phyloP scores from a whole-genome alignment of 92 coral and sea anemone species.

The Parazoanthus swiftii region DNA sequence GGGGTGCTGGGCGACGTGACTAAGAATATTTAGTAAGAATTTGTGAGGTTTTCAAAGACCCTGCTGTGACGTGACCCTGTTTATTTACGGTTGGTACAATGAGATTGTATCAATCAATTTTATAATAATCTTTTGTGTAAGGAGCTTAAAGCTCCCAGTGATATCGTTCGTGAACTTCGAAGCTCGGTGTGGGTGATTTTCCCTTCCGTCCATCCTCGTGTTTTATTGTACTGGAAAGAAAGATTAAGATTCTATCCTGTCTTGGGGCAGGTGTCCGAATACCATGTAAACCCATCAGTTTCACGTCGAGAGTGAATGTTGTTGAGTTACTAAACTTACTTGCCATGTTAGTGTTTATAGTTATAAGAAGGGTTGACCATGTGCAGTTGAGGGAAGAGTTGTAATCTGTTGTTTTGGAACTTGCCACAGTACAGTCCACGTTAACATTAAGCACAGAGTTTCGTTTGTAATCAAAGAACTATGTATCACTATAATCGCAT shows the following conservation, averaged over 20 bases:
- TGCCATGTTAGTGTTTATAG: not conserved
- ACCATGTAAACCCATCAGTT: not conserved
- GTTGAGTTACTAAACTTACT: not conserved
- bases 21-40: too few relatives aligned
- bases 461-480: not conserved
- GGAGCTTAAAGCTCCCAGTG: conserved; percentile 5
- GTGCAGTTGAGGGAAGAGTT: too few relatives aligned
- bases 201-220: not conserved
- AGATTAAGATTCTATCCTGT: not conserved
- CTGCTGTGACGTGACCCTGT: not conserved
- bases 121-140: not conserved
- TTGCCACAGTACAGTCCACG: not conserved
- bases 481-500: not conserved
- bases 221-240: not conserved
- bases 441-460: not conserved
- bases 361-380: not conserved
- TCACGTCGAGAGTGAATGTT: not conserved
- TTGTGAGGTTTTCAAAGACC: too few relatives aligned
- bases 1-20: too few relatives aligned
- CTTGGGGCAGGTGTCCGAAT: not conserved
- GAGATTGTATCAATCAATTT: conserved; percentile 2
- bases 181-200: conserved; percentile 3
- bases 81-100: not conserved
- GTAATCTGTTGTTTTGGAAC: not conserved
- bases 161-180: not conserved